A percentile compares a stretch with the other conserved stretches of the same genome.
Evolutionary conservation across 2,888 invertebrate genomes (phyloP).

Genomic region (Rhabditoides inermis): DNA sequence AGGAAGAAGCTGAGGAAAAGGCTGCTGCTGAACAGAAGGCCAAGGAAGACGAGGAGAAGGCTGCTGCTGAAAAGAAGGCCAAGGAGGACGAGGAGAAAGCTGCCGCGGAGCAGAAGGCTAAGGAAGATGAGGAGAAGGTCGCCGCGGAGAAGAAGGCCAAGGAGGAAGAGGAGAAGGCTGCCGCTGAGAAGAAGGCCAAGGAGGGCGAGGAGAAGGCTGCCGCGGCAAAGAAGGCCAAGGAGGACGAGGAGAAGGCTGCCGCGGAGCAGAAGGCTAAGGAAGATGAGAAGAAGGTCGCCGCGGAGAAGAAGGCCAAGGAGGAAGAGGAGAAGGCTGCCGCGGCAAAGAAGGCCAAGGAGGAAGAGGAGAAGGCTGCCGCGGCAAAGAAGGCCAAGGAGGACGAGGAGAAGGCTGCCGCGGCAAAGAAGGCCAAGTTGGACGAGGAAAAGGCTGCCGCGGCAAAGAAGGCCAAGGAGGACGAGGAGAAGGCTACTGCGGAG

Average conservation of each 20-base stretch:
- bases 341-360: constrained; percentile 3
- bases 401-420: constrained; percentile 1
- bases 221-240: background rate
- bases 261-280: background rate
- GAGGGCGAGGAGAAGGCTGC: constrained; percentile 4
- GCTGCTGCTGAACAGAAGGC: constrained; percentile 2
- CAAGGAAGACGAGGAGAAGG: constrained; percentile 11
- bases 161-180: constrained; percentile 2
- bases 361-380: background rate
- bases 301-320: background rate
- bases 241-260: background rate
- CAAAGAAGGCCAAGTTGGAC: constrained; percentile 1
- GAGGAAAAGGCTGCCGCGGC: constrained; percentile 7
- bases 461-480: constrained; percentile 2
- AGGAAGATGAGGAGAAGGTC: constrained; percentile 4
- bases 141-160: constrained; percentile 3
- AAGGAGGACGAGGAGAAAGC: constrained; percentile 8
- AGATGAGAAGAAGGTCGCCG: background rate
- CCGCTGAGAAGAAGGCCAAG: constrained; percentile 7
- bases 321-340: constrained; percentile 7
- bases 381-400: background rate
- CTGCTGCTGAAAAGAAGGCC: constrained; percentile 6
- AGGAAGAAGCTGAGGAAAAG: constrained; percentile 1
- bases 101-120: constrained; percentile 6
- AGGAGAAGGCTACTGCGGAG: background rate